Evolutionary conservation across 2,888 invertebrate species (phyloP), one percentile per base, ranked within the genome.

Genomic region (Acleris literana): DNA sequence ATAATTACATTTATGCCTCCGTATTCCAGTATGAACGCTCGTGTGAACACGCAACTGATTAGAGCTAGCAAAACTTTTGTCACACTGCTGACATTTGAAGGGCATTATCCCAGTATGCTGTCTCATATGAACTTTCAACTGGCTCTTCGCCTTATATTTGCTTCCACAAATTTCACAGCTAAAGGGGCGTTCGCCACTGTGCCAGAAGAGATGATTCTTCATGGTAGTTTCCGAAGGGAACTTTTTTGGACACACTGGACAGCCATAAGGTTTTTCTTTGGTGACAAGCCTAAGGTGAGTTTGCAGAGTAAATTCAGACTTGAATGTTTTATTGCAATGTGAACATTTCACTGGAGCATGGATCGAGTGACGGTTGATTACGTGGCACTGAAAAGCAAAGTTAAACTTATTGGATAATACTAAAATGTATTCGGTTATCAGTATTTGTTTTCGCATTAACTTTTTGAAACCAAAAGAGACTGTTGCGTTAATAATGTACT

Each of bases 201-300:
- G 72, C 72, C 72, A 72, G 18, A 69, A 64, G 63, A 70, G 48
- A 33, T 72, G 72, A 20, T 63, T 61, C 25, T 67, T 70, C 56
- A 72, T 52, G 11, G 64, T 64, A 16, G 64, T 63, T 29, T 68
- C 61, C 0, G 69, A 64, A 9, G 69, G 62, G 33, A 68, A 72
- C 39, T 61, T 58, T 29, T 71, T 72, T 6, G 53, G 60, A 33
- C 72, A 72, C 5, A 70, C 68, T 13, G 57, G 48, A 39, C 72
- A 72, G 5, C 44, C 44, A 39, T 60, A 68, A n/a, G 33, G 64
- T 39, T 70, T 70, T 25, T 70, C 70, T 48, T 56, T 68, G 18
- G 58, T 52, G 6, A 68, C 62, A n/a, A 59, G 57, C 51, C 61
- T 65, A 29, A 70, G 33, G 46, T 72, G 72, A 3, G 51, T 61